Evolutionary conservation across 2,888 invertebrate genomes (phyloP).

Genomic region (Liposcelis brunnea): DNA sequence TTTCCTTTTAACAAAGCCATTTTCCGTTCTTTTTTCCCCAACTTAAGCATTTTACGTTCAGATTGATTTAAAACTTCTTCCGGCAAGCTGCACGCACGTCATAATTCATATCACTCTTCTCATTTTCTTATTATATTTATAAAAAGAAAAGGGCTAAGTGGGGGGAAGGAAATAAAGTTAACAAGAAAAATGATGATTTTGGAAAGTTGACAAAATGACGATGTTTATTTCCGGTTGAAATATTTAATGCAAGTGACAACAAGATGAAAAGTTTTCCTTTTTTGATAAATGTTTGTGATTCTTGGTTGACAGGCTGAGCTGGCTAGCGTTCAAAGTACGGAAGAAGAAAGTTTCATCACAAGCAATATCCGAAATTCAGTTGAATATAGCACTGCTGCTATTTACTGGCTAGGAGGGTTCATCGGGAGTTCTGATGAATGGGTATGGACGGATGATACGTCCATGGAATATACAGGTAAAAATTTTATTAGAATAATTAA

Average conservation of each 20-base stretch:
- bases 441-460: conserved; percentile 48
- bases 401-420: conserved; percentile 57
- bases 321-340: conserved; percentile 45
- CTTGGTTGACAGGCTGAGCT: conserved; percentile 35
- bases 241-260: no score
- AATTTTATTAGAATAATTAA: neutral
- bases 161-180: neutral
- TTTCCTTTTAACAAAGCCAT: no score
- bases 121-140: neutral
- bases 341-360: conserved; percentile 53
- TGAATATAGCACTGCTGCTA: conserved; percentile 52
- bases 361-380: conserved; percentile 47
- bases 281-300: no score
- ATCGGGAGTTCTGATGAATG: conserved; percentile 30
- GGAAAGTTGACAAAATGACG: no score
- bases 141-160: neutral
- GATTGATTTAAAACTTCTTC: no score
- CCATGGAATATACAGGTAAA: conserved; percentile 39
- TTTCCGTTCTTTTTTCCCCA: no score
- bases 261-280: no score
- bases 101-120: no score
- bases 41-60: no score
- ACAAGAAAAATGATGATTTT: no score
- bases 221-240: no score
- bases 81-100: no score